Evolutionary conservation across 2,113 vertebrate species (phyloP).

Genomic region (Malurus melanocephalus): DNA sequence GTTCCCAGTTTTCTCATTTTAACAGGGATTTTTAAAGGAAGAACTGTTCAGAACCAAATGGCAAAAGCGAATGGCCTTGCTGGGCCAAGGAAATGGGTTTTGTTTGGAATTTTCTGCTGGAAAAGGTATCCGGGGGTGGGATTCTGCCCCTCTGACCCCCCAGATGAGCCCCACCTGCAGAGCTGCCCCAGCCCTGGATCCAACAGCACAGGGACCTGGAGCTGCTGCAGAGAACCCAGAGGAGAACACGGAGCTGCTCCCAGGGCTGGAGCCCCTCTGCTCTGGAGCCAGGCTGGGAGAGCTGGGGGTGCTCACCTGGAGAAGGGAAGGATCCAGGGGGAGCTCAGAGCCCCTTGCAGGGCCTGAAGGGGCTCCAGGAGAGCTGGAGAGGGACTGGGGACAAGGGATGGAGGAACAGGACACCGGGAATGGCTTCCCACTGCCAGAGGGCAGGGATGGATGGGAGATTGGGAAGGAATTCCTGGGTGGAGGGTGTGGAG

Average conservation of each 20-base stretch:
- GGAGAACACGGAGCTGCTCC: rapidly evolving
- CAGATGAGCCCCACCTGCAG: background rate
- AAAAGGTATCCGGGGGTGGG: background rate
- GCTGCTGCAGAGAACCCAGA: background rate
- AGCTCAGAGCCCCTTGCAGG: background rate
- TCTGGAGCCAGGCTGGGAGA: background rate
- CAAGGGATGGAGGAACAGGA: background rate
- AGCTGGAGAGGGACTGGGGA: background rate
- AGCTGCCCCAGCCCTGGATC: background rate
- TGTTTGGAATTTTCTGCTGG: background rate
- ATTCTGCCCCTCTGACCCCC: background rate
- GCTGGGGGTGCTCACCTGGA: background rate
- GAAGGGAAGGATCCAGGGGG: background rate
- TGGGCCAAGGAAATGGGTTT: background rate
- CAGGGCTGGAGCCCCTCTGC: background rate
- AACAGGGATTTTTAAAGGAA: background rate
- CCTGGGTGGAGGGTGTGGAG: background rate
- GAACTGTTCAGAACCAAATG: rapidly evolving
- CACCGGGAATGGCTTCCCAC: too few relatives aligned
- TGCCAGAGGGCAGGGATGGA: background rate
- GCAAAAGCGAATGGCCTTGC: rapidly evolving
- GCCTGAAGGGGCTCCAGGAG: background rate
- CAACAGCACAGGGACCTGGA: background rate
- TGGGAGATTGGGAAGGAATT: background rate
- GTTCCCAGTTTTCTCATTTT: background rate